phyloP scores from a whole-genome alignment of 1,140 invertebrate species.

The Papilio dardanus region DNA sequence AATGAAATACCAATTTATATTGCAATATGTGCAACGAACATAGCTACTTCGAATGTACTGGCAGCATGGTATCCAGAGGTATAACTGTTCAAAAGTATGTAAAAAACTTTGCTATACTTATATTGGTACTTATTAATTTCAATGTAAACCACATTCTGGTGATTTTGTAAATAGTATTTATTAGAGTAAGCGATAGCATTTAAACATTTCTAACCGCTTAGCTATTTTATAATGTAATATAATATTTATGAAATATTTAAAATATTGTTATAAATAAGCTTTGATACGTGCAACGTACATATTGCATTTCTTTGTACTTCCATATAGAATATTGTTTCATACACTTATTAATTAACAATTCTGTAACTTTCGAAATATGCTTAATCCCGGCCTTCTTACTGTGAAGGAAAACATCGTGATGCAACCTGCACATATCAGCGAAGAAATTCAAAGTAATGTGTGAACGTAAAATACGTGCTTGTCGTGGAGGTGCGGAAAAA shows the following conservation, averaged over 20 bases:
- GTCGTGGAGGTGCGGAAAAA: too few relatives aligned
- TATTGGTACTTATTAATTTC: neutral
- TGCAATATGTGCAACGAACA: too few relatives aligned
- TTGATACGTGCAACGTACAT: slow-evolving; percentile 71
- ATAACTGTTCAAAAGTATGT: neutral
- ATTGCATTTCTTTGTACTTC: slow-evolving; percentile 5
- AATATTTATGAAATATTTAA: slow-evolving; percentile 80
- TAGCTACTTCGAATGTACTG: neutral
- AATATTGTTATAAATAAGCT: slow-evolving; percentile 70
- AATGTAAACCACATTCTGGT: slow-evolving; percentile 65
- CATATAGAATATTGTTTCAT: neutral
- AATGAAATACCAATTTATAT: too few relatives aligned
- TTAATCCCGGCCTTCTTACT: too few relatives aligned
- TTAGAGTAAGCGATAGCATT: slow-evolving; percentile 77
- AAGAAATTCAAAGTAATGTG: too few relatives aligned
- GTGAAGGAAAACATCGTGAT: too few relatives aligned
- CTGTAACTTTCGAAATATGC: neutral
- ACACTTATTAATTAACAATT: neutral
- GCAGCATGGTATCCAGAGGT: neutral
- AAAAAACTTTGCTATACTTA: neutral
- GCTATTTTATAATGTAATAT: slow-evolving; percentile 77
- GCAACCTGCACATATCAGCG: too few relatives aligned
- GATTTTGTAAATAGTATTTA: slow-evolving; percentile 81
- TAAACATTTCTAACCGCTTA: slow-evolving; percentile 75
- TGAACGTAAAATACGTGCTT: too few relatives aligned